Evolutionary conservation across 2,888 invertebrate species (phyloP), one percentile per base, ranked within the genome.

Genomic region (Tipula lateralis): DNA sequence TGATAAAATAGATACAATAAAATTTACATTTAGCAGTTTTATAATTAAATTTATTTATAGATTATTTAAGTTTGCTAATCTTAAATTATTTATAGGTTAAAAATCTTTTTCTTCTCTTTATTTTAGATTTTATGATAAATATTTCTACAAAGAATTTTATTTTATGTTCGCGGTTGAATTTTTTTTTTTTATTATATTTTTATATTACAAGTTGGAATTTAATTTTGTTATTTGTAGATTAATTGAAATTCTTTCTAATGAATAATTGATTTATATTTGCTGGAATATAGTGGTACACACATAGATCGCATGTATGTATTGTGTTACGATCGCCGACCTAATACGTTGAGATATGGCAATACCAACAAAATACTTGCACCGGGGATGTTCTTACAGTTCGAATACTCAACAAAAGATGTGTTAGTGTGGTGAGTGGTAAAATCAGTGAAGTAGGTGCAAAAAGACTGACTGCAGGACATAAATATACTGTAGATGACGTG

Each of bases 1-100:
- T 66, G 66, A 66, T 66, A 66, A 66, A 66, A 66, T 66, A 12
- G 66, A 66, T 66, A 66, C 66, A 66, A 66, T 66, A 66, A 66
- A 66, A 66, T 66, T 66, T 24, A 66, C 66, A 66, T 66, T 66
- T 66, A 66, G 66, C 66, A 66, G 66, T 66, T 24, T 66, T 66
- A 66, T 24, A 66, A 66, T 66, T 66, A 24, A 66, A 66, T 66
- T 66, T 66, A 66, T 66, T 66, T 66, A 66, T 66, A 66, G 66
- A 66, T 66, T 24, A 66, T 66, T 66, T 66, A 66, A 66, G 66
- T 66, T 66, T 66, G 66, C 66, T 66, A 66, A 66, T 66, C 66
- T 66, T 66, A 66, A 66, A 66, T 66, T 66, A 66, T 66, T 66
- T 66, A 66, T 66, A 66, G 66, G 66, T 66, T 66, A 24, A 24